Percentiles rank a stretch among this genome's conserved stretches.
Evolutionary conservation across 2,888 invertebrate species (phyloP).

Genomic region (Troides aeacus): DNA sequence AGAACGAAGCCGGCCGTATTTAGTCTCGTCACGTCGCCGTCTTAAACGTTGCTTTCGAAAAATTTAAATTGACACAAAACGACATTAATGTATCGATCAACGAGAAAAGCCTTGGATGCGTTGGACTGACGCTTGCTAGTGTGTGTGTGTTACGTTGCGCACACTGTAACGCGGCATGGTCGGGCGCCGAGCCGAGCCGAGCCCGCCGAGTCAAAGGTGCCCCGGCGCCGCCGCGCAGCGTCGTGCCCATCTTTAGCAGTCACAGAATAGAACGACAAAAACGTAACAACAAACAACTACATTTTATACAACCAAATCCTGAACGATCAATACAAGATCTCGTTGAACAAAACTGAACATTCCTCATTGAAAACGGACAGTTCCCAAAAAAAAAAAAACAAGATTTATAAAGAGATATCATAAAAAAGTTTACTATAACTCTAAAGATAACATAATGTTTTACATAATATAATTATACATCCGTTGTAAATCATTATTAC

Average conservation of each 20-base stretch:
- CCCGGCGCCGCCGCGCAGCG: slow-evolving; percentile 44
- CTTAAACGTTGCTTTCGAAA: slow-evolving; percentile 63
- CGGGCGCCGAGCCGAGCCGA: slow-evolving; percentile 49
- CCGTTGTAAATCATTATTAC: slow-evolving; percentile 12
- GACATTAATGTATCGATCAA: slow-evolving; percentile 64
- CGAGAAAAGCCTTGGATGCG: slow-evolving; percentile 15
- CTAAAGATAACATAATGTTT: too few species aligned
- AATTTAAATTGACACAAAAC: slow-evolving; percentile 67
- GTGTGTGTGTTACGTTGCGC: slow-evolving; percentile 55
- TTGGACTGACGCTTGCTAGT: slow-evolving; percentile 36
- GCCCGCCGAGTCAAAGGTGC: slow-evolving; percentile 62
- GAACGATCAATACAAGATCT: too few species aligned
- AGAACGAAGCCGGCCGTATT: slow-evolving; percentile 43
- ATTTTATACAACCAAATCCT: too few species aligned
- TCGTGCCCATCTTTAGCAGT: slow-evolving; percentile 38
- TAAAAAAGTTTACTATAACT: neutral
- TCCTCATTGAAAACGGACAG: too few species aligned
- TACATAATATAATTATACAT: neutral
- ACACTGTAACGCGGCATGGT: slow-evolving; percentile 37
- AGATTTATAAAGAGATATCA: neutral
- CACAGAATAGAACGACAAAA: slow-evolving; percentile 5
- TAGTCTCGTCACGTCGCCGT: slow-evolving; percentile 61
- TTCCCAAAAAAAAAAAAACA: too few species aligned
- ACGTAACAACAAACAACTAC: too few species aligned
- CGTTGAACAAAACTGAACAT: too few species aligned